A percentile compares a stretch with the other conserved stretches of the same genome.
Conservation (phyloP, 2,797 vertebrate genomes). For the Gobio occitaniae region DNA sequence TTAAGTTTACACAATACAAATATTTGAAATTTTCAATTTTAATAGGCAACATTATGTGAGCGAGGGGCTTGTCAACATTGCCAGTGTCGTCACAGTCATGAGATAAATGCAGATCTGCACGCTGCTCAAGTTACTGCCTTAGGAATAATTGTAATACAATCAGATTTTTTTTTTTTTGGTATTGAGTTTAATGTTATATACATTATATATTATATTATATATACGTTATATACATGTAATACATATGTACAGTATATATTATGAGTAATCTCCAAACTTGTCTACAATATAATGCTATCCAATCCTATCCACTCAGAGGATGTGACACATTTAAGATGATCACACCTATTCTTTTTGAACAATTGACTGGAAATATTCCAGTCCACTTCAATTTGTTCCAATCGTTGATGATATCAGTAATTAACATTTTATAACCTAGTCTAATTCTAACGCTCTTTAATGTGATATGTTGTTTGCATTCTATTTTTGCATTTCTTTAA, state of each 20-base stretch:
- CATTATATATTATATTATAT: too few relatives aligned
- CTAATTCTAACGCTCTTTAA: neutral
- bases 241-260: too few relatives aligned
- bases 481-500: neutral
- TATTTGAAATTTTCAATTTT: neutral
- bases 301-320: too few relatives aligned
- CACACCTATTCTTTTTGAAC: neutral
- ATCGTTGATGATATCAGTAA: neutral
- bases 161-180: too few relatives aligned
- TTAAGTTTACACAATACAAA: neutral
- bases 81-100: neutral
- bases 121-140: too few relatives aligned
- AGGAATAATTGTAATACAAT: too few relatives aligned
- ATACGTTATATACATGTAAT: too few relatives aligned
- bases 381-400: neutral
- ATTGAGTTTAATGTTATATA: too few relatives aligned
- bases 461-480: neutral
- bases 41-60: neutral
- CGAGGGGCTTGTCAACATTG: neutral
- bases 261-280: too few relatives aligned
- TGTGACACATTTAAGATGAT: too few relatives aligned
- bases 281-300: too few relatives aligned
- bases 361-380: neutral
- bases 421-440: neutral
- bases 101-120: neutral